A percentile compares a stretch with the other conserved stretches of the same genome.
Conservation (phyloP, 2,797 vertebrate species). For the Argentina silus region DNA sequence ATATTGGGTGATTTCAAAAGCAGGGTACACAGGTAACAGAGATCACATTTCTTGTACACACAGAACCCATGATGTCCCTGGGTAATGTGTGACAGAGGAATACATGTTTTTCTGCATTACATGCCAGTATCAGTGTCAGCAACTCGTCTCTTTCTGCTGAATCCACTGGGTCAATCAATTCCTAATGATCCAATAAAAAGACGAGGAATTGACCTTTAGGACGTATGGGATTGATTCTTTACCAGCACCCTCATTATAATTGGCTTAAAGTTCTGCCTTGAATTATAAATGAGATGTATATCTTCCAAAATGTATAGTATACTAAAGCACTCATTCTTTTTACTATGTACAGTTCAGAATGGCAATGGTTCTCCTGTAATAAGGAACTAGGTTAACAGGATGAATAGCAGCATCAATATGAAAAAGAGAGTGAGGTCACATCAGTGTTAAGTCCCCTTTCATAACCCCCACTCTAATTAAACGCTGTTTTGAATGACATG, state of each 20-base stretch:
- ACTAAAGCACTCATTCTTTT: constrained; percentile 62
- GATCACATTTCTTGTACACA: not conserved
- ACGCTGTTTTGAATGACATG: not conserved
- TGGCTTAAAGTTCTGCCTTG: constrained; percentile 63
- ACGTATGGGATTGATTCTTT: constrained; percentile 70
- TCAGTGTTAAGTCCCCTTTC: too few relatives aligned
- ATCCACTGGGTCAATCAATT: constrained; percentile 63
- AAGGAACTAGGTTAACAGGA: constrained; percentile 49
- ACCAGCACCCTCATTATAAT: constrained; percentile 68
- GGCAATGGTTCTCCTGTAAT: constrained; percentile 55
- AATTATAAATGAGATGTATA: constrained; percentile 64
- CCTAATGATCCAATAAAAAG: constrained; percentile 64
- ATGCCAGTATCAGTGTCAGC: constrained; percentile 61
- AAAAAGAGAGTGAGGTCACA: constrained; percentile 10
- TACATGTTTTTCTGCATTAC: constrained; percentile 51
- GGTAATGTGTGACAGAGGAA: constrained; percentile 33
- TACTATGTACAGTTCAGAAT: constrained; percentile 68
- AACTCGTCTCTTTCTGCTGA: constrained; percentile 48
- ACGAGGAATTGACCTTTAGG: constrained; percentile 69
- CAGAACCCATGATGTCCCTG: too few relatives aligned
- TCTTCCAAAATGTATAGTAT: constrained; percentile 56
- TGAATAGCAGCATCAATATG: constrained; percentile 53
- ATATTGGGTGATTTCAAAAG: too few relatives aligned
- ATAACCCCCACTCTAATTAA: too few relatives aligned
- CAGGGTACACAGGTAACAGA: too few relatives aligned